A percentile compares a stretch with the other conserved stretches of the same genome.
These are phyloP conservation scores for Colletes latitarsis DNA, from an alignment of 1,140 invertebrate species.

Conservation along the genomic window DNA sequence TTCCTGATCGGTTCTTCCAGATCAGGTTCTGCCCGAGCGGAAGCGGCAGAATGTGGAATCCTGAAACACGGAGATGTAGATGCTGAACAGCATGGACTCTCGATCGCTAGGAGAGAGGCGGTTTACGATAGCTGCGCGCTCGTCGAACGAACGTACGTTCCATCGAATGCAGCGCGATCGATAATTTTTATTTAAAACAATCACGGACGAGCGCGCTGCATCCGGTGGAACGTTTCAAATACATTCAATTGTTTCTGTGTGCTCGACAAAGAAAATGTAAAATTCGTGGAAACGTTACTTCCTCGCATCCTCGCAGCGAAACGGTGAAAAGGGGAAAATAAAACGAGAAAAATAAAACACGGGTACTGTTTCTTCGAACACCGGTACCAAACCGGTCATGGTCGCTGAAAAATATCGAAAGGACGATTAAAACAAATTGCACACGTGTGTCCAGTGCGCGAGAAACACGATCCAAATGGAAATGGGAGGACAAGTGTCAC, in stretches of 20 bases:
- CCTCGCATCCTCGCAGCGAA: too few relatives aligned
- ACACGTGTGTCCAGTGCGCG: too few relatives aligned
- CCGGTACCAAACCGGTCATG: background rate
- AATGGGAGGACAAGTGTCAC: too few relatives aligned
- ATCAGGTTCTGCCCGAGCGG: slow-evolving; percentile 49
- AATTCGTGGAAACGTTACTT: too few relatives aligned
- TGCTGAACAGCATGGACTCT: slow-evolving; percentile 54
- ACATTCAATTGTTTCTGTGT: too few relatives aligned
- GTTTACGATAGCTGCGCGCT: slow-evolving; percentile 1
- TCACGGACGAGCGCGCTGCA: background rate
- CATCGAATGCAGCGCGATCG: background rate
- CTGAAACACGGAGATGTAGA: slow-evolving; percentile 65
- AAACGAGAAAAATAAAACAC: background rate
- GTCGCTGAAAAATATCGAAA: slow-evolving; percentile 4
- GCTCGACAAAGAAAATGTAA: too few relatives aligned
- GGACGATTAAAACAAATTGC: background rate
- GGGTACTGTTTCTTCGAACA: too few relatives aligned
- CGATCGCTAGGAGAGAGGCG: slow-evolving; percentile 28
- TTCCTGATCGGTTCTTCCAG: slow-evolving; percentile 48
- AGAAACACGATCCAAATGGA: too few relatives aligned
- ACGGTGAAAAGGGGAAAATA: background rate
- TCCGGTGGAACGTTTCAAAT: background rate
- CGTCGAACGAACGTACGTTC: background rate
- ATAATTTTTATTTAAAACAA: too few relatives aligned
- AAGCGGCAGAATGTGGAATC: slow-evolving; percentile 32